Evolutionary conservation across 2,888 invertebrate genomes (phyloP).

Genomic region (Hypolimnas misippus): DNA sequence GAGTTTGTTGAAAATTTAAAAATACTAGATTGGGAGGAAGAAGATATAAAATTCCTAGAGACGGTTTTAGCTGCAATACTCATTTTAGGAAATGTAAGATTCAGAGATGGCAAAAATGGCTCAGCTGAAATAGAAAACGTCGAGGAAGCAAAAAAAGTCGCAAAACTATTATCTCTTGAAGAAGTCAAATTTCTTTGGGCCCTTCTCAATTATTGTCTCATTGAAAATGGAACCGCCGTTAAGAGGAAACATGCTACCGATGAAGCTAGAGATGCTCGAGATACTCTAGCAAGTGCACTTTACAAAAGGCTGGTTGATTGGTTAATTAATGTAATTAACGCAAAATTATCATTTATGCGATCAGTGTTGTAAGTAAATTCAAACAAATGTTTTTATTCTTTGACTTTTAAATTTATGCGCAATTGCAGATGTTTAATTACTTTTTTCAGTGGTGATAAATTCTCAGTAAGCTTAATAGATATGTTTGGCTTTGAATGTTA

Average conservation of each 20-base stretch:
- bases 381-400: background rate
- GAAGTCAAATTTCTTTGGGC: conserved; percentile 93
- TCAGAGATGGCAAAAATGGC: conserved; percentile 86
- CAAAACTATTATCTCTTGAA: conserved; percentile 90
- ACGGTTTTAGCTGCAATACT: conserved; percentile 90
- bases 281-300: conserved; percentile 92
- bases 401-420: conserved; percentile 22
- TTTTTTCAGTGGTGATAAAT: conserved; percentile 90
- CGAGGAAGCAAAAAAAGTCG: conserved; percentile 88
- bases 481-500: conserved; percentile 97
- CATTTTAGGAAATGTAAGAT: conserved; percentile 91
- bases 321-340: conserved; percentile 93
- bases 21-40: conserved; percentile 88
- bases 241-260: conserved; percentile 88
- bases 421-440: background rate
- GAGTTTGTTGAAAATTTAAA: conserved; percentile 86
- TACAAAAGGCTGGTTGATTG: conserved; percentile 95
- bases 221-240: conserved; percentile 89
- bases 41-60: conserved; percentile 88
- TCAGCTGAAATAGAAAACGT: conserved; percentile 89
- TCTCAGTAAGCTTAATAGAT: conserved; percentile 92
- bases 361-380: conserved; percentile 91
- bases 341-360: conserved; percentile 91
- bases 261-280: conserved; percentile 92
- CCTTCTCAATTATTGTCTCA: conserved; percentile 92